Conservation (phyloP, 2,113 vertebrate genomes). For the Turdus rufiventris region DNA sequence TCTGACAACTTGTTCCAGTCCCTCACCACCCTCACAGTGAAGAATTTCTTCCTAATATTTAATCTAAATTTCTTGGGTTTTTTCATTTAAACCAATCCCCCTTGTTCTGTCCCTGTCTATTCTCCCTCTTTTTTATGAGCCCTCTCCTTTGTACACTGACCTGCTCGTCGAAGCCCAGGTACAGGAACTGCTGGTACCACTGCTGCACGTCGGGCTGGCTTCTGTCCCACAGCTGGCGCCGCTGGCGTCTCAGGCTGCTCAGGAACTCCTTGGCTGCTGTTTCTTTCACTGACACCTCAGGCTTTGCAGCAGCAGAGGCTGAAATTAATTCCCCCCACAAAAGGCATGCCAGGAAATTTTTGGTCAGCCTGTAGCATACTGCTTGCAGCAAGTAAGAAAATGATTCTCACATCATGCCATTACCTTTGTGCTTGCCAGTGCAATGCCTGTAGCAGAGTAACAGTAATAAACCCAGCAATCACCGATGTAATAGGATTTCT, state of each 20-base stretch:
- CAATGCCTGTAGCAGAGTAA: background rate
- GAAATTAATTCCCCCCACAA: constrained; percentile 27
- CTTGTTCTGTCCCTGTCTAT: background rate
- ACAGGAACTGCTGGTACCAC: constrained; percentile 95
- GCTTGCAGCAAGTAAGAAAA: background rate
- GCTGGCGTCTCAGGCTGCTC: constrained; percentile 75
- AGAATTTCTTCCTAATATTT: background rate
- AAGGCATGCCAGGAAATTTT: background rate
- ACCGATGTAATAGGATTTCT: accelerated
- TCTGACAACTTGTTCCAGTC: background rate
- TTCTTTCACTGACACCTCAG: constrained; percentile 69
- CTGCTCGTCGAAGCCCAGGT: constrained; percentile 89
- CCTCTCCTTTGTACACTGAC: constrained; percentile 62
- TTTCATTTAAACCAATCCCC: background rate
- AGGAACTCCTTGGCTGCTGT: constrained; percentile 85
- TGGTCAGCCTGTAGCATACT: background rate
- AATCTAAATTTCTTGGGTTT: background rate
- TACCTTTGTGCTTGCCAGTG: background rate
- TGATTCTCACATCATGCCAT: background rate
- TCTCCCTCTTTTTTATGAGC: background rate
- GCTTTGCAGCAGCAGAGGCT: constrained; percentile 59
- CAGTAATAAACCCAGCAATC: background rate
- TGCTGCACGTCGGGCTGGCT: constrained; percentile 88
- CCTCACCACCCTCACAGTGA: background rate
- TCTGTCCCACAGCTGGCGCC: constrained; percentile 90